Evolutionary conservation across 2,113 vertebrate species (phyloP), one percentile per base, ranked within the genome.

Genomic region (Scartelaos histophorus): DNA sequence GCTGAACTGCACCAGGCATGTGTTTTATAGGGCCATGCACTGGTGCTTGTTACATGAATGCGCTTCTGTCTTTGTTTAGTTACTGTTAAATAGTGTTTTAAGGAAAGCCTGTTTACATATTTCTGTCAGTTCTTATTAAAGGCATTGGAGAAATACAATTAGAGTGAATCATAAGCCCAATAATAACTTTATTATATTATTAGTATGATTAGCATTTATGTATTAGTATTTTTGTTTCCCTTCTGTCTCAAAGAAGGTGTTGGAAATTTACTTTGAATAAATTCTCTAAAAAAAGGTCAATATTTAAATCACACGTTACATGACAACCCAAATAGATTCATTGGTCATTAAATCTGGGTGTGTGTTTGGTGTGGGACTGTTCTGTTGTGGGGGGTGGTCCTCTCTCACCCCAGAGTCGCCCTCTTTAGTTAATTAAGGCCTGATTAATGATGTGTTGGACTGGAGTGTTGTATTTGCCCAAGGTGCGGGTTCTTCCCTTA

Each of bases 391-490:
- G 68, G 38, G 58, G 58, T 61, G 15, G 24, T 87, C 78, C 86
- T 29, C 86, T 79, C 13, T 29, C 74, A 71, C 80, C 71, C 88
- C 82, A 47, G 70, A 84, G 77, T 74, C 71, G 51, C 74, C 73
- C 57, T 74, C 80, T 89, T 83, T 78, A 87, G 86, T 89, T 91
- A 92, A 93, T 92, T 89, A 91, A 85, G 77, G 83, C 67, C 74
- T 92, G 87, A 93, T 92, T 91, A 90, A 93, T 91, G 90, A 85
- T 84, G 87, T 88, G 85, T 90, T 84, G 58, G 70, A 74, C 78
- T 83, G 61, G 80, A 82, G 83, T 87, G 82, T 82, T 85, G 80
- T 91, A 82, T 90, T 92, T 91, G 89, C 82, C 75, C 70, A 91
- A 88, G 90, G 91, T 93, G 88, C 86, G 88, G 90, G 87, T 81